Conservation (phyloP, 2,797 vertebrate species). For the Lindbergichthys nudifrons region DNA sequence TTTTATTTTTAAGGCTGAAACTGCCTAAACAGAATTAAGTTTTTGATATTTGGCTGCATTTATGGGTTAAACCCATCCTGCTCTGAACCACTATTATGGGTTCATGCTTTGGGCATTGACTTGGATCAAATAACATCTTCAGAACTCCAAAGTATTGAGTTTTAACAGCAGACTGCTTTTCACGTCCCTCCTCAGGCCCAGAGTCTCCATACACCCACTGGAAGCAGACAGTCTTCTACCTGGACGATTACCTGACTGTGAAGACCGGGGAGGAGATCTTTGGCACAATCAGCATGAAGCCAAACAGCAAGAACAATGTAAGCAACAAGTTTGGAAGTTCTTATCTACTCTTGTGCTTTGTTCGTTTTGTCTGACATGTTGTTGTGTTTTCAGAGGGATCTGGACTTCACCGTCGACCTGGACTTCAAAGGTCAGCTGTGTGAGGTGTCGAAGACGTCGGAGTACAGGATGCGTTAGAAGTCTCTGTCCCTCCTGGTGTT, state of each 20-base stretch:
- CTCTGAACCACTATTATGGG: neutral
- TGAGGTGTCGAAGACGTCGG: slow-evolving; percentile 93
- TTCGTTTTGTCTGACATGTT: neutral
- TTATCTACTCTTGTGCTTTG: neutral
- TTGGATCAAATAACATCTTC: neutral
- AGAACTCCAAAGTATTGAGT: neutral
- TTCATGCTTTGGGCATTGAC: neutral
- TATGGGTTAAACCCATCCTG: no score
- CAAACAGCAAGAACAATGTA: slow-evolving; percentile 95
- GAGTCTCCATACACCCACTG: slow-evolving; percentile 97
- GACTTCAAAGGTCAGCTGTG: slow-evolving; percentile 97
- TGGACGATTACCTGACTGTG: slow-evolving; percentile 95
- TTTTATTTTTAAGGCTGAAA: no score
- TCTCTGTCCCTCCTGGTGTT: slow-evolving; percentile 12
- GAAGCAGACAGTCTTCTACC: slow-evolving; percentile 97
- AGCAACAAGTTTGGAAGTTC: slow-evolving; percentile 51
- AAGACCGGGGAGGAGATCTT: slow-evolving; percentile 96
- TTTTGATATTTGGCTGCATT: no score
- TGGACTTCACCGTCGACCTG: slow-evolving; percentile 94
- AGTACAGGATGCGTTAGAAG: slow-evolving; percentile 95
- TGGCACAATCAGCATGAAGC: slow-evolving; percentile 95
- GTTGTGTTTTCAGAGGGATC: slow-evolving; percentile 86
- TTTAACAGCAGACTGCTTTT: neutral
- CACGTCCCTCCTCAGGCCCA: slow-evolving; percentile 80
- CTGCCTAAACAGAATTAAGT: no score